Percentiles rank a stretch among this genome's conserved stretches.
These are phyloP conservation scores for Keiferia lycopersicella DNA, from an alignment of 2,888 invertebrate genomes.

Conservation along the genomic window DNA sequence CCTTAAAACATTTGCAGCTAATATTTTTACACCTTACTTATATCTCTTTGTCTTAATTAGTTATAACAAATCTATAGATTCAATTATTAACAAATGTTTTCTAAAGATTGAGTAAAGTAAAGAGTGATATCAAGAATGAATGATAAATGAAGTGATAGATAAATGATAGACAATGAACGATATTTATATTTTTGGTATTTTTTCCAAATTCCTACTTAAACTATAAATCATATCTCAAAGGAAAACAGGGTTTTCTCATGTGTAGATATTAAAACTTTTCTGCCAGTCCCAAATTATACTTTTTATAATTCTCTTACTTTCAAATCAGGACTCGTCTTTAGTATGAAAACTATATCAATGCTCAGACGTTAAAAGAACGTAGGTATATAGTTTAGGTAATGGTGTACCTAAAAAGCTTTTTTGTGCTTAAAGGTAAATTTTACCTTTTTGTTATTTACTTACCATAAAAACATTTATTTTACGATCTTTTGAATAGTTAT, in stretches of 20 bases:
- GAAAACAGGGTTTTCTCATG: constrained; percentile 59
- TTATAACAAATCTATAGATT: constrained; percentile 35
- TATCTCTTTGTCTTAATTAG: constrained; percentile 45
- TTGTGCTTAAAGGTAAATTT: background rate
- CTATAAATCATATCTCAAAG: constrained; percentile 58
- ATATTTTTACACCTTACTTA: too few species aligned
- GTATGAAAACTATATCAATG: constrained; percentile 5
- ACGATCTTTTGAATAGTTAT: too few species aligned
- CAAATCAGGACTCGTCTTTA: too few species aligned
- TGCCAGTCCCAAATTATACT: background rate
- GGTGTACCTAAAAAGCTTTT: background rate
- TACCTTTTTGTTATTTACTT: background rate
- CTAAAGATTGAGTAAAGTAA: background rate
- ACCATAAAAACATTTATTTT: background rate
- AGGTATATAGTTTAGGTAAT: constrained; percentile 3
- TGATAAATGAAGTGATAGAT: background rate
- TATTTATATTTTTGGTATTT: background rate
- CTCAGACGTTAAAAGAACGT: constrained; percentile 16
- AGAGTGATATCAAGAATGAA: constrained; percentile 11
- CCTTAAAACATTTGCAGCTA: too few species aligned
- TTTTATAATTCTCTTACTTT: constrained; percentile 6
- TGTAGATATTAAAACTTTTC: background rate
- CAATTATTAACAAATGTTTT: background rate
- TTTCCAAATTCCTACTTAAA: constrained; percentile 20
- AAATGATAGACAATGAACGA: too few species aligned